phyloP scores from a whole-genome alignment of 2,888 invertebrate species.

The Tachina grossa region DNA sequence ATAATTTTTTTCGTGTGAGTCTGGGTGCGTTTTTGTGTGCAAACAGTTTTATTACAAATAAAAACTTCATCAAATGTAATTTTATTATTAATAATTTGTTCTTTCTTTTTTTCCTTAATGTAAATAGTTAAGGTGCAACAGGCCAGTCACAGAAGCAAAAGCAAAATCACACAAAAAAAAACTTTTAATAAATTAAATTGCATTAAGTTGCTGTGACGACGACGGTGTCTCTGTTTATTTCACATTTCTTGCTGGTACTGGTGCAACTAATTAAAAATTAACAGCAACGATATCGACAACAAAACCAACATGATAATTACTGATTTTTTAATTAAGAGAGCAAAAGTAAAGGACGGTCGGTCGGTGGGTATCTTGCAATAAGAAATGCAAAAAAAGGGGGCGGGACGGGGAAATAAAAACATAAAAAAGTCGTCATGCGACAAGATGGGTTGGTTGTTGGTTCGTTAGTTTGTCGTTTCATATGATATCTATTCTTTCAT shows the following conservation, averaged over 20 bases:
- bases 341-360: conserved; percentile 50
- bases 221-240: conserved; percentile 1
- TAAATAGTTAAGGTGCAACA: conserved; percentile 14
- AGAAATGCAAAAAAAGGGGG: background rate
- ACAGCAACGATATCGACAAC: conserved; percentile 70
- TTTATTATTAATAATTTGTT: conserved; percentile 58
- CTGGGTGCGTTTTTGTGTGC: conserved; percentile 27
- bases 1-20: conserved; percentile 22
- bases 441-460: conserved; percentile 48
- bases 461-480: conserved; percentile 15
- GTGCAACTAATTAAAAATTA: conserved; percentile 71
- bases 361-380: conserved; percentile 34
- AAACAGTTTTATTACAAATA: conserved; percentile 43
- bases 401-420: conserved; percentile 21
- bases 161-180: background rate
- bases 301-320: conserved; percentile 71
- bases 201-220: background rate
- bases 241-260: conserved; percentile 36
- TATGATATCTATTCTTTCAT: conserved; percentile 5
- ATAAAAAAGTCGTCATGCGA: conserved; percentile 67
- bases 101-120: conserved; percentile 21
- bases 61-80: conserved; percentile 55
- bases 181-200: conserved; percentile 18
- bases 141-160: background rate
- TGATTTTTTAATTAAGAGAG: conserved; percentile 70